Conservation (phyloP, 2,113 vertebrate genomes). For the Limnothrissa miodon region DNA sequence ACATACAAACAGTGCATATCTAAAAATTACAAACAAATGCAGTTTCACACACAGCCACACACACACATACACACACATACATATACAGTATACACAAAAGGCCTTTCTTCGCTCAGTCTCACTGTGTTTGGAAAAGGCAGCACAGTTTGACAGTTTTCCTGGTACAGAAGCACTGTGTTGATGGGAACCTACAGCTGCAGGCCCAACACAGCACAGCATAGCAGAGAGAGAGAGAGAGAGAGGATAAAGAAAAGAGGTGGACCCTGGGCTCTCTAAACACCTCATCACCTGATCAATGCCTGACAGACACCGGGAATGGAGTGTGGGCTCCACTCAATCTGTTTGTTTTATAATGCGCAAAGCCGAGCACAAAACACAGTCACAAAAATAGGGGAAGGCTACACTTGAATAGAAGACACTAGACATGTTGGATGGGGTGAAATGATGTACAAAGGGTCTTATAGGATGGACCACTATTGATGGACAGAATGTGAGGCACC, state of each 20-base stretch:
- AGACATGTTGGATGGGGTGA: not conserved
- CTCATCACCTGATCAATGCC: not conserved
- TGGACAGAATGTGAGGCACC: not conserved
- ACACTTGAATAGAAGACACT: too few relatives aligned
- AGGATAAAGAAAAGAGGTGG: not conserved
- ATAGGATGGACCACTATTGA: not conserved
- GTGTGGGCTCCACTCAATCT: too few relatives aligned
- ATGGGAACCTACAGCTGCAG: not conserved
- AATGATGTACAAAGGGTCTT: not conserved
- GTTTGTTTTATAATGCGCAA: too few relatives aligned
- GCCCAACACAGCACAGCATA: not conserved
- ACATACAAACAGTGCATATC: too few relatives aligned
- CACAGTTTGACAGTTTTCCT: not conserved
- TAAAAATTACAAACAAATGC: too few relatives aligned
- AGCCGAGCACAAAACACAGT: too few relatives aligned
- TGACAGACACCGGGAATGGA: too few relatives aligned
- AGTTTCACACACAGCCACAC: not conserved
- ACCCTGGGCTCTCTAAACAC: not conserved
- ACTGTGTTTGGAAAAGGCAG: not conserved
- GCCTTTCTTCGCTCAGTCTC: not conserved
- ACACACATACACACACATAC: not conserved
- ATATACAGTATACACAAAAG: not conserved
- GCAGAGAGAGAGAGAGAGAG: too few relatives aligned
- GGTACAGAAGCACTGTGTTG: not conserved
- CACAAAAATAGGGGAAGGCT: too few relatives aligned